A percentile compares a stretch with the other conserved stretches of the same genome.
Conservation (phyloP, 1,140 invertebrate species). For the Camponotus vicinus region DNA sequence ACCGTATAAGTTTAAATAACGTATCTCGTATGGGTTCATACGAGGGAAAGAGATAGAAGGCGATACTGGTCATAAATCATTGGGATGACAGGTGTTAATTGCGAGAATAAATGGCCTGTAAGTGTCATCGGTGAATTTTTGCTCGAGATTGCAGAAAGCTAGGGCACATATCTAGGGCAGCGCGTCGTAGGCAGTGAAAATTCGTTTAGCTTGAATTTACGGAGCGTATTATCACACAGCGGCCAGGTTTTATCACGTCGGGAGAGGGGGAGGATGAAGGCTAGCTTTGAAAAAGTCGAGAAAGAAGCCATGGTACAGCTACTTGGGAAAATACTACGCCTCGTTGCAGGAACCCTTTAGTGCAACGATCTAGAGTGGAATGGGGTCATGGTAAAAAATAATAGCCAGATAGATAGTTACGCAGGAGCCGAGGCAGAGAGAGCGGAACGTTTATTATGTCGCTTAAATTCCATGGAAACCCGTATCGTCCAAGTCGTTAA, state of each 20-base stretch:
- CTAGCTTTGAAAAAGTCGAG: constrained; percentile 36
- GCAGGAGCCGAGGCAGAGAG: background rate
- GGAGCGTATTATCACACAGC: constrained; percentile 44
- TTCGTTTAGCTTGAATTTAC: constrained; percentile 52
- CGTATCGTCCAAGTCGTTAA: constrained; percentile 70
- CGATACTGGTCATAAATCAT: background rate
- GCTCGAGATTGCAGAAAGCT: constrained; percentile 27
- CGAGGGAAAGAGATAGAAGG: background rate
- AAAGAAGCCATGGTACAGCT: constrained; percentile 20
- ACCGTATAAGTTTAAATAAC: constrained; percentile 7
- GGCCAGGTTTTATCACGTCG: background rate
- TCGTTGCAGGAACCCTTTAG: constrained; percentile 25
- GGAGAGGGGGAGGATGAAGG: background rate
- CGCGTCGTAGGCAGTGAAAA: constrained; percentile 38
- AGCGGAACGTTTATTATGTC: constrained; percentile 52
- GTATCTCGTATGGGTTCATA: background rate
- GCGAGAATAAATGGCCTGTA: constrained; percentile 23
- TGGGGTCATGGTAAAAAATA: constrained; percentile 51
- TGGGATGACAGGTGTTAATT: constrained; percentile 33
- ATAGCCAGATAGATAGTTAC: constrained; percentile 32
- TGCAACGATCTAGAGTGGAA: constrained; percentile 21
- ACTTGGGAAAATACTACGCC: constrained; percentile 50
- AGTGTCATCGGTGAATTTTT: constrained; percentile 25
- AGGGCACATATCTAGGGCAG: constrained; percentile 19
- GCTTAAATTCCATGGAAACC: constrained; percentile 55